phyloP scores from a whole-genome alignment of 2,888 invertebrate species.

The Minunthozetes semirufus region DNA sequence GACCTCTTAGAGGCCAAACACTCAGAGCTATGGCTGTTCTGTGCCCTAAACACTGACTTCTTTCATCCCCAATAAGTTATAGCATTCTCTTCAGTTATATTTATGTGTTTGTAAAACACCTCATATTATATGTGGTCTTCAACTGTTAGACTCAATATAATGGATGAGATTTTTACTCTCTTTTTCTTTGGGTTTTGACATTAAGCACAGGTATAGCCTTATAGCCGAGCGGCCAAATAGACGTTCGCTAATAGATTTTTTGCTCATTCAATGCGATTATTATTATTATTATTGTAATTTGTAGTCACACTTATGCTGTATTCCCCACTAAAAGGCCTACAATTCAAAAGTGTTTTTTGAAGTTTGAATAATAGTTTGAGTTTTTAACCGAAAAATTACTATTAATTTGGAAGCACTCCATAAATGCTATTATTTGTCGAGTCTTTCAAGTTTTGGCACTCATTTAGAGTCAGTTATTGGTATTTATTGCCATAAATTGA shows the following conservation, averaged over 20 bases:
- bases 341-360: background rate
- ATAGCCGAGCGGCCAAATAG: background rate
- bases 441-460: background rate
- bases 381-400: background rate
- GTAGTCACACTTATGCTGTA: slow-evolving; percentile 13
- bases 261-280: background rate
- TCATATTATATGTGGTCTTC: background rate
- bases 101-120: background rate
- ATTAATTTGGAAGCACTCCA: background rate
- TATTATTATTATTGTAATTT: slow-evolving; percentile 26
- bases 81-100: background rate
- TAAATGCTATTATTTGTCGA: background rate
- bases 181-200: background rate
- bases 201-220: slow-evolving; percentile 1
- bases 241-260: slow-evolving; percentile 2
- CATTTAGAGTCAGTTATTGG: too few relatives aligned
- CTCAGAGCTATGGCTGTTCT: background rate
- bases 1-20: slow-evolving; percentile 8
- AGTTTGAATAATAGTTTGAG: background rate
- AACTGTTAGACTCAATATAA: background rate
- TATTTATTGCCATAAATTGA: too few relatives aligned
- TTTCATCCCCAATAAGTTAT: background rate
- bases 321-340: background rate
- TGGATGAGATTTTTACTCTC: slow-evolving; percentile 12
- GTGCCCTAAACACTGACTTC: background rate